Evolutionary conservation across 37 sponge, comb jelly and placozoan species (phyloP).

Genomic region (Beroe forskalii): DNA sequence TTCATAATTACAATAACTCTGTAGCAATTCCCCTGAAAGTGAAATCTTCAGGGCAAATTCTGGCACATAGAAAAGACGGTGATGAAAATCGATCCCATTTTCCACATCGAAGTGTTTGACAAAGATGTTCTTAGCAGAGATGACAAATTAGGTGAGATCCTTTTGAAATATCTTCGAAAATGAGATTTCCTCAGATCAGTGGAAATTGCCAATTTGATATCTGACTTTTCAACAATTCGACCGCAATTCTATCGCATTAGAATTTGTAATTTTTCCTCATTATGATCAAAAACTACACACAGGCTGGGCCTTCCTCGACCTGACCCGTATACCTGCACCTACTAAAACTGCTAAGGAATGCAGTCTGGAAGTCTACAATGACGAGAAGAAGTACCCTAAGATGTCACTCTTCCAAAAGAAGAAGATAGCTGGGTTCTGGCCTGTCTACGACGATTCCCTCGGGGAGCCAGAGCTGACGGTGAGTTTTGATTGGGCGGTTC

Average conservation of each 20-base stretch:
- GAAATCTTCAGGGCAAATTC: slow-evolving; percentile 65
- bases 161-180: too few relatives aligned
- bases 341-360: slow-evolving; percentile 73
- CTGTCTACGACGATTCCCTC: slow-evolving; percentile 70
- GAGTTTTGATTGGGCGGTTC: too few relatives aligned
- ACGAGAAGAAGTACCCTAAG: slow-evolving; percentile 3
- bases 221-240: too few relatives aligned
- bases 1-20: too few relatives aligned
- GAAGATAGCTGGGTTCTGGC: slow-evolving; percentile 96
- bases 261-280: too few relatives aligned
- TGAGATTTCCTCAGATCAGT: too few relatives aligned
- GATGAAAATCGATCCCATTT: slow-evolving; percentile 16
- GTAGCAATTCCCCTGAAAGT: too few relatives aligned
- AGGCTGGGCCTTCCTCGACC: slow-evolving; percentile 82
- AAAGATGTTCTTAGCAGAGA: slow-evolving; percentile 57
- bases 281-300: too few relatives aligned
- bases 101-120: slow-evolving; percentile 60
- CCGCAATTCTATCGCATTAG: too few relatives aligned
- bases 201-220: too few relatives aligned
- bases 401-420: slow-evolving; percentile 87
- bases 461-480: slow-evolving; percentile 29
- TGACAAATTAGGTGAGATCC: slow-evolving; percentile 4
- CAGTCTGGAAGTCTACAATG: slow-evolving; percentile 71
- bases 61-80: slow-evolving; percentile 64
- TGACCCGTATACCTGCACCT: slow-evolving; percentile 73